Evolutionary conservation across 2,797 vertebrate species (phyloP).

Genomic region (Myiotriccus ornatus): DNA sequence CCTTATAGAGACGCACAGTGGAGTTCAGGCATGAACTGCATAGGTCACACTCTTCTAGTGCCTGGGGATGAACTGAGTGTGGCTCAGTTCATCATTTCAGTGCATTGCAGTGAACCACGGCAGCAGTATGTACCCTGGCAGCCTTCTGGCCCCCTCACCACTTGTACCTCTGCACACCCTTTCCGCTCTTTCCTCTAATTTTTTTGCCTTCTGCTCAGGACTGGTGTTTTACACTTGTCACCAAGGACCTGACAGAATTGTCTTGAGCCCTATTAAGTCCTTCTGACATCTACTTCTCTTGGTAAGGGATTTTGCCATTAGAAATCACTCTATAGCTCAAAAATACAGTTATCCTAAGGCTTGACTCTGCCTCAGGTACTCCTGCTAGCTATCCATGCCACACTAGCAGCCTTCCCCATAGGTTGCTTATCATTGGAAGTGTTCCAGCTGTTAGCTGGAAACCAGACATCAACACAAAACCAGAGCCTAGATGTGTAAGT

Average conservation of each 20-base stretch:
- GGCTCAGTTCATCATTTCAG: accelerated
- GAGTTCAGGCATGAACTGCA: background rate
- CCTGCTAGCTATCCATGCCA: background rate
- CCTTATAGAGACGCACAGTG: background rate
- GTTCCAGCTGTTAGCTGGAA: background rate
- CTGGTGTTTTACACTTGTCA: background rate
- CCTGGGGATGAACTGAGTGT: accelerated
- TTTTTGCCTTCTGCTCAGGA: background rate
- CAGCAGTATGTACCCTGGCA: accelerated
- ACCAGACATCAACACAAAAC: background rate
- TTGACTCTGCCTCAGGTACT: background rate
- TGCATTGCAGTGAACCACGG: accelerated
- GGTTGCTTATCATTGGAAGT: background rate
- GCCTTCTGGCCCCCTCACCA: accelerated
- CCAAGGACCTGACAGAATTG: background rate
- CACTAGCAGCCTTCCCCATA: accelerated
- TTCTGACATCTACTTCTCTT: background rate
- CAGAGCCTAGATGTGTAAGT: background rate
- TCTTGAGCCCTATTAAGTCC: background rate
- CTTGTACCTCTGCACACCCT: background rate
- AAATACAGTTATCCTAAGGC: background rate
- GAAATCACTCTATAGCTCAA: background rate
- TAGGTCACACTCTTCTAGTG: background rate
- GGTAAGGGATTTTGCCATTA: background rate
- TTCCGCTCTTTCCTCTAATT: background rate